These are phyloP conservation scores for Hemicrepidius hirtus DNA, from an alignment of 2,888 invertebrate species.

Conservation along the genomic window DNA sequence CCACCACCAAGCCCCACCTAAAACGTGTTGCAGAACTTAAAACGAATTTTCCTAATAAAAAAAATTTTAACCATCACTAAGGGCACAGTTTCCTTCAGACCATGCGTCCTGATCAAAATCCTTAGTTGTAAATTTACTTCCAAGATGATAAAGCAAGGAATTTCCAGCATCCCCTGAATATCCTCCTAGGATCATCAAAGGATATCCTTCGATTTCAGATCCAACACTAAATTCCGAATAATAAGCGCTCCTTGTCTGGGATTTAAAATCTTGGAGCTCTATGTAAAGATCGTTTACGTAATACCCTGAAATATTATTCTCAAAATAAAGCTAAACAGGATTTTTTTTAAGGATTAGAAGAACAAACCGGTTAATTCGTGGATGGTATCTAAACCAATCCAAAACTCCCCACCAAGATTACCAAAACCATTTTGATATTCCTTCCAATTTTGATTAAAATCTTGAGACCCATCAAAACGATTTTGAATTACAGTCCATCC, in stretches of 20 bases:
- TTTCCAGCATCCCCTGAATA: constrained; percentile 78
- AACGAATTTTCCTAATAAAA: no score
- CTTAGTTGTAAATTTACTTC: constrained; percentile 81
- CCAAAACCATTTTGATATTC: constrained; percentile 84
- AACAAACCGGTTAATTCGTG: constrained; percentile 72
- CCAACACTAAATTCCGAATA: constrained; percentile 81
- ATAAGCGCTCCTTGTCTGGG: constrained; percentile 75
- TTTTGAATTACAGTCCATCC: constrained; percentile 84
- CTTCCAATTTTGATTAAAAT: constrained; percentile 79
- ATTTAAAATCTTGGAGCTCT: constrained; percentile 78
- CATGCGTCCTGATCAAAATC: constrained; percentile 83
- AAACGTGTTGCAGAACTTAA: constrained; percentile 37
- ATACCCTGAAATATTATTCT: constrained; percentile 62
- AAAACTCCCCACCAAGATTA: constrained; percentile 82
- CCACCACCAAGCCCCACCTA: constrained; percentile 84
- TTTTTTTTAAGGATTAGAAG: neutral
- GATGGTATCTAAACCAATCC: constrained; percentile 82
- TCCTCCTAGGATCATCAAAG: constrained; percentile 79
- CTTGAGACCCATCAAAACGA: constrained; percentile 79
- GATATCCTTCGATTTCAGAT: constrained; percentile 78
- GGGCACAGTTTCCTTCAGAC: constrained; percentile 81
- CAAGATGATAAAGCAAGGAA: constrained; percentile 81
- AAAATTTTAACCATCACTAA: no score
- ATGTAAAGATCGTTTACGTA: constrained; percentile 77
- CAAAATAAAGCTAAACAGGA: constrained; percentile 35